phyloP scores from a whole-genome alignment of 2,113 vertebrate species.

The Platichthys stellatus region DNA sequence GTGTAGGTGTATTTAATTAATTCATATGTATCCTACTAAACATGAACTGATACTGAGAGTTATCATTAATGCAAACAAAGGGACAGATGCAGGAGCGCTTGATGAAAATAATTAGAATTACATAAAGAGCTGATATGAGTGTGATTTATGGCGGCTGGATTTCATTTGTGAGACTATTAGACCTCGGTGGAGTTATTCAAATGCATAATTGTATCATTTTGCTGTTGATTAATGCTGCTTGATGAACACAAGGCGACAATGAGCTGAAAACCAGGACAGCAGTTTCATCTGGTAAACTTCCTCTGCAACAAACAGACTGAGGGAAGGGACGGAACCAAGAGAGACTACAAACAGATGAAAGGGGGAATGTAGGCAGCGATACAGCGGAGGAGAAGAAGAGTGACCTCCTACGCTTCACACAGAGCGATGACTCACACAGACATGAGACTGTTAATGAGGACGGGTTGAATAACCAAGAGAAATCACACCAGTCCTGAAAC shows the following conservation, averaged over 20 bases:
- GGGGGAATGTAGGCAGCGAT: constrained; percentile 24
- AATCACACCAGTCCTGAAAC: neutral
- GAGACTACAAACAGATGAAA: neutral
- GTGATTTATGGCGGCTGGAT: too few species aligned
- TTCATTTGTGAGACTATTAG: too few species aligned
- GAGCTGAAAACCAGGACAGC: constrained; percentile 7
- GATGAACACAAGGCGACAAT: neutral
- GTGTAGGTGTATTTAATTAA: too few species aligned
- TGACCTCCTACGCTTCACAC: constrained; percentile 51
- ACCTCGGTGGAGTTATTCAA: too few species aligned
- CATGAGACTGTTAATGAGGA: constrained; percentile 37
- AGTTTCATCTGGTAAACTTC: constrained; percentile 19
- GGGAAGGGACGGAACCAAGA: neutral
- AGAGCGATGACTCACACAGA: constrained; percentile 47
- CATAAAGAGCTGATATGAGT: too few species aligned
- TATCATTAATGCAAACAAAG: too few species aligned
- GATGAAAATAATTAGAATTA: too few species aligned
- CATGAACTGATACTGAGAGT: too few species aligned
- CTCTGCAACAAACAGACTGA: constrained; percentile 19
- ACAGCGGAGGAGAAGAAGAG: neutral
- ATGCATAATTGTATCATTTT: neutral
- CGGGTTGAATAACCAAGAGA: constrained; percentile 21
- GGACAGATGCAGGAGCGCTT: too few species aligned
- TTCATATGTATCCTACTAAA: too few species aligned
- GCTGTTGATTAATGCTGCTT: neutral